Conservation (phyloP, 2,888 invertebrate genomes). For the Dioctria rufipes region DNA sequence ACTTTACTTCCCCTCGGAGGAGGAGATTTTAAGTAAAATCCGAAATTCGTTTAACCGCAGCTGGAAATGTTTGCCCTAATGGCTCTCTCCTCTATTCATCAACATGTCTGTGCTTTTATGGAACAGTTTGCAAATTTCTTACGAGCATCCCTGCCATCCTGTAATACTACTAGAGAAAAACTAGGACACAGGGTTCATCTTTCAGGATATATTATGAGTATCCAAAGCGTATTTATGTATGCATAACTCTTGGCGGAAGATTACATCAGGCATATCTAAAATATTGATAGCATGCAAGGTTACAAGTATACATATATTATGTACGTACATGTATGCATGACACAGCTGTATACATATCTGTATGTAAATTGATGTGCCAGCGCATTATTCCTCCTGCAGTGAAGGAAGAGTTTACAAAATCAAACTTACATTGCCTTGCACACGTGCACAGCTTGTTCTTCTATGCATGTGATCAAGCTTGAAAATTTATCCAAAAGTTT, state of each 20-base stretch:
- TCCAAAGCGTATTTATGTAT: slow-evolving; percentile 44
- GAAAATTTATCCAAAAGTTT: slow-evolving; percentile 47
- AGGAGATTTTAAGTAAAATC: slow-evolving; percentile 14
- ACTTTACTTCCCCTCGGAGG: no score
- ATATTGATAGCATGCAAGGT: slow-evolving; percentile 51
- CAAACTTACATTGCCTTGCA: neutral
- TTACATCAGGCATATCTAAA: slow-evolving; percentile 51
- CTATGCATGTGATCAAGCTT: neutral
- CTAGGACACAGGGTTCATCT: slow-evolving; percentile 30
- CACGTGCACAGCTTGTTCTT: neutral
- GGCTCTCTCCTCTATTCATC: slow-evolving; percentile 46
- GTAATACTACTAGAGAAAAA: slow-evolving; percentile 19
- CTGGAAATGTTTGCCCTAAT: slow-evolving; percentile 51
- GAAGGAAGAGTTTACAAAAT: slow-evolving; percentile 17
- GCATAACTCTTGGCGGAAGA: slow-evolving; percentile 50
- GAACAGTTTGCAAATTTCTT: slow-evolving; percentile 44
- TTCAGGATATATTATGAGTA: neutral
- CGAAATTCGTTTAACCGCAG: slow-evolving; percentile 46
- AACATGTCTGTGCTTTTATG: slow-evolving; percentile 44
- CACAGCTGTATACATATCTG: neutral
- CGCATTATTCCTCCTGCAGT: slow-evolving; percentile 13
- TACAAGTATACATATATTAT: neutral
- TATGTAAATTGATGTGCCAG: neutral
- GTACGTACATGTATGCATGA: neutral
- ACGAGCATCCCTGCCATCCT: slow-evolving; percentile 19